These are phyloP conservation scores for Leucophora obtusa DNA, from an alignment of 2,888 invertebrate species.

Conservation along the genomic window DNA sequence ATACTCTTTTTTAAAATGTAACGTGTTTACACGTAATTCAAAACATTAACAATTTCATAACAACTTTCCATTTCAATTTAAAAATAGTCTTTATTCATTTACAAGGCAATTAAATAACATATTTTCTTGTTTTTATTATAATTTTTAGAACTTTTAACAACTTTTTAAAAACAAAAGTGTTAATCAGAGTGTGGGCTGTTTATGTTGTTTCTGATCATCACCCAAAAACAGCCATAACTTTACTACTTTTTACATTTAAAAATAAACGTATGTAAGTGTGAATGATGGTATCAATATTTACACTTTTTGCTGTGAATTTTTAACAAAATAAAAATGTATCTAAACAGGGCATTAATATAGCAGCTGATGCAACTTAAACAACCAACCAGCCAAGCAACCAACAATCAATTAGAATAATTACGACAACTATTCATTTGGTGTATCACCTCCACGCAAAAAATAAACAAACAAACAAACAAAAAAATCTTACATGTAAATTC, in stretches of 20 bases:
- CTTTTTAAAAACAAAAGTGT: not conserved
- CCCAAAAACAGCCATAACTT: not conserved
- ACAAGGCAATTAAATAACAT: not conserved
- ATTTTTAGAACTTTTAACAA: not conserved
- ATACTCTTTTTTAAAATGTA: too few relatives aligned
- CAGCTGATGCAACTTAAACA: slow-evolving; percentile 17
- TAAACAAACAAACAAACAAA: slow-evolving; percentile 2
- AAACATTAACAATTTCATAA: too few relatives aligned
- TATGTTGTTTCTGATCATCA: not conserved
- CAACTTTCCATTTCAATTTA: too few relatives aligned
- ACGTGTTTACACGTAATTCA: too few relatives aligned
- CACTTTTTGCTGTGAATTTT: not conserved
- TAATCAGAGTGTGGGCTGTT: not conserved
- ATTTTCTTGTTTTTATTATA: not conserved
- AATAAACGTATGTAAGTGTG: not conserved
- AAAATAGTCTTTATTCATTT: not conserved
- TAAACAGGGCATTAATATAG: slow-evolving; percentile 51
- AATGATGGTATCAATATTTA: not conserved
- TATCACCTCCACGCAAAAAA: slow-evolving; percentile 31
- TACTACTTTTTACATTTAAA: not conserved
- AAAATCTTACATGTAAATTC: slow-evolving; percentile 17
- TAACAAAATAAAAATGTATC: slow-evolving; percentile 13
- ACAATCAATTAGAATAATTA: slow-evolving; percentile 22
- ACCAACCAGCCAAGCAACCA: not conserved
- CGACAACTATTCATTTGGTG: not conserved